Percentiles rank a stretch among this genome's conserved stretches.
Conservation (phyloP, 2,888 invertebrate genomes). For the Andrena marginata region DNA sequence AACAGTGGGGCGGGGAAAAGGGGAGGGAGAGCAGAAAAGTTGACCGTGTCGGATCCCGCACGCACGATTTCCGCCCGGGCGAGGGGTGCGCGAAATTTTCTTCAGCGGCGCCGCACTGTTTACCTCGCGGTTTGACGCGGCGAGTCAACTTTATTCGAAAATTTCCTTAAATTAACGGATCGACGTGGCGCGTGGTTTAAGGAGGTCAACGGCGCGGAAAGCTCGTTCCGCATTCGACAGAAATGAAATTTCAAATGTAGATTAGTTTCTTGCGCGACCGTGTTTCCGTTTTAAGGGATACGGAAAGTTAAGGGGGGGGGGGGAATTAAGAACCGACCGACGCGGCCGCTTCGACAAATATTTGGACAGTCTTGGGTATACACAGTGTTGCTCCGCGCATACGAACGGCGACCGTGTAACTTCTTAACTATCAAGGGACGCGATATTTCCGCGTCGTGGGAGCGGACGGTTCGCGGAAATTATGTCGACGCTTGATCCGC, state of each 20-base stretch:
- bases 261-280: conserved; percentile 68
- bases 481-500: neutral
- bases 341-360: conserved; percentile 41
- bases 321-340: conserved; percentile 38
- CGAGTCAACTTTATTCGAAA: conserved; percentile 57
- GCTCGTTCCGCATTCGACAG: conserved; percentile 73
- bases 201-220: conserved; percentile 39
- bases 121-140: conserved; percentile 46
- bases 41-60: conserved; percentile 7
- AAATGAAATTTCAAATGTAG: conserved; percentile 80
- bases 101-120: conserved; percentile 27
- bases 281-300: conserved; percentile 42
- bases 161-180: conserved; percentile 62
- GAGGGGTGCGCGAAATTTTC: conserved; percentile 26
- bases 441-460: neutral
- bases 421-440: conserved; percentile 14
- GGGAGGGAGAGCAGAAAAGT: neutral
- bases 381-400: conserved; percentile 3
- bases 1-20: neutral
- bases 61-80: conserved; percentile 1
- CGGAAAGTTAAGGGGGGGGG: conserved; percentile 32
- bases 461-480: neutral
- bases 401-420: neutral
- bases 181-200: conserved; percentile 27
- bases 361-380: conserved; percentile 32